Evolutionary conservation across 2,888 invertebrate genomes (phyloP).

Genomic region (Callosobruchus maculatus): DNA sequence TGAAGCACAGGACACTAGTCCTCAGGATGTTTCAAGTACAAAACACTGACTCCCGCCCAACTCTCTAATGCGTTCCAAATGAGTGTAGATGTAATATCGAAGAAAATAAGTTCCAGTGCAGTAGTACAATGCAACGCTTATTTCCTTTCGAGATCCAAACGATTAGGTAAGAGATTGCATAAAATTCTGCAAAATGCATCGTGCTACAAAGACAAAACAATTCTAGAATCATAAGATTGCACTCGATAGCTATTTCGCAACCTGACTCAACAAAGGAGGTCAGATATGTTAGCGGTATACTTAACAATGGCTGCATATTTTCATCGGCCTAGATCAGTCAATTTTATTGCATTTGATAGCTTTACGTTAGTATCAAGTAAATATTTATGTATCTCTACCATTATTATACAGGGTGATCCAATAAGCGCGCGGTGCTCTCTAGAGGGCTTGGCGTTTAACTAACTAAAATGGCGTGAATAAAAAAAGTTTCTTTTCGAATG

Average conservation of each 20-base stretch:
- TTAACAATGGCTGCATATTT: conserved; percentile 10
- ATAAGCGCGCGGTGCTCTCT: no score
- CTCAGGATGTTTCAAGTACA: no score
- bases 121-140: not conserved
- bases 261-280: conserved; percentile 8
- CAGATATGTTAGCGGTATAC: conserved; percentile 9
- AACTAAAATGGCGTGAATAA: no score
- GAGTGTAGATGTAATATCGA: not conserved
- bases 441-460: no score
- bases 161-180: not conserved
- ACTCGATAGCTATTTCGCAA: not conserved
- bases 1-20: no score
- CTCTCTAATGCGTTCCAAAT: no score
- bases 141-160: not conserved
- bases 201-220: not conserved
- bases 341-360: not conserved
- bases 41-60: no score
- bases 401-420: no score
- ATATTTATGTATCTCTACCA: no score
- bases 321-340: conserved; percentile 7
- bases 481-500: no score
- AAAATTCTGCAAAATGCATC: not conserved
- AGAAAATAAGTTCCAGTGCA: not conserved
- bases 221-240: not conserved
- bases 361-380: not conserved